Base-by-base conservation (phyloP, 2,797 vertebrate genomes). In the Chelidonichthys spinosus region DNA sequence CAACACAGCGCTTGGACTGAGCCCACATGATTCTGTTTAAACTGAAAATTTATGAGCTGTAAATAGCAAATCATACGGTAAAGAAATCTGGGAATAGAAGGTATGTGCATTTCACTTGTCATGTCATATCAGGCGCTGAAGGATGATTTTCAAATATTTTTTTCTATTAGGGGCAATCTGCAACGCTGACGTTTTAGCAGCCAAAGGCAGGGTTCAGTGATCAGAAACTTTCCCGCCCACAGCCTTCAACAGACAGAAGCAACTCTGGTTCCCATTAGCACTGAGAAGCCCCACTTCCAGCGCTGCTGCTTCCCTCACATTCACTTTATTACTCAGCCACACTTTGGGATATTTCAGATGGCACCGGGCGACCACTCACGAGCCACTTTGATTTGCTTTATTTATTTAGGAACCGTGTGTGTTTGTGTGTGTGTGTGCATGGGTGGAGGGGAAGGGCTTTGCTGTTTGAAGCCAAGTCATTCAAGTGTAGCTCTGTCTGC, bases 181-280 rank as follows among this genome's bases (percentile, higher is more conserved):
- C 74, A 84, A 74, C 6, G 35, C 76, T 87, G 82, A 87, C 47
- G 43, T 77, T 86, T 83, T 42, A 78, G 81, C 73, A 83, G 86
- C 79, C 72, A 87, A 85, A 69, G 67, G 59, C 67, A 43, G 61
- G 63, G 76, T 76, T 81, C 74, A 78, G 69, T 85, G 87, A 93
- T 92, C 81, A 91, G 83, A 90, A 84, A 81, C 46, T 62, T 83
- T 88, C 85, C 86, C 72, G 53, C 86, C 87, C 84, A 76, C 82
- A 83, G 75, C 76, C 85, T 76, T 73, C 88, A 91, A 90, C 89
- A 94, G 92, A 94, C 92, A 93, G 94, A 92, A 92, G 94, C 87
- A 75, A 82, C 88, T 93, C 94, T 95, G 95, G 92, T 95, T 95
- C 89, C 86, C 77, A 95, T 95, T 95, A 94, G 87, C 85, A 78